These are phyloP conservation scores for Phaonia tiefii DNA, from an alignment of 2,888 invertebrate genomes.

Conservation along the genomic window DNA sequence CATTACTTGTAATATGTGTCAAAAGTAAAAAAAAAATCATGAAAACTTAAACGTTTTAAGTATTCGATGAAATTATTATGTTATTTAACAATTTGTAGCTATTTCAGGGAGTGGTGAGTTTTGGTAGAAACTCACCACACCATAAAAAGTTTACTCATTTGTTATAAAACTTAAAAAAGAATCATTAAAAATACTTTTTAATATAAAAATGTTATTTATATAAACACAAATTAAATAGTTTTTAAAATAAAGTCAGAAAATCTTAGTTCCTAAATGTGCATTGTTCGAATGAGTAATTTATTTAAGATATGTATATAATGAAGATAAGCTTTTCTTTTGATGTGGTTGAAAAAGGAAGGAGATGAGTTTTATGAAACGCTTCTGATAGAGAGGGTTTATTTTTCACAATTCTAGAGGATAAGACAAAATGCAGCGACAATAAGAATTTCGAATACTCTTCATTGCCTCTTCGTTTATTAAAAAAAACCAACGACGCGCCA, in stretches of 20 bases:
- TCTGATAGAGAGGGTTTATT: too few species aligned
- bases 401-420: background rate
- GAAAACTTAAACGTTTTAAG: too few species aligned
- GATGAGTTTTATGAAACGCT: background rate
- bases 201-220: too few species aligned
- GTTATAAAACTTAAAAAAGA: too few species aligned
- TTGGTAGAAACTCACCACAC: slow-evolving; percentile 4
- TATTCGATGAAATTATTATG: too few species aligned
- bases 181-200: too few species aligned
- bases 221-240: too few species aligned
- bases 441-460: slow-evolving; percentile 3
- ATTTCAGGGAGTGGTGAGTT: slow-evolving; percentile 14
- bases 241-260: background rate
- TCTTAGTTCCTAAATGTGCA: background rate
- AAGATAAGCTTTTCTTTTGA: background rate
- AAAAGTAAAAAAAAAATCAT: too few species aligned
- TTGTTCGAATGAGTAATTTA: background rate
- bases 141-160: background rate
- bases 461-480: background rate
- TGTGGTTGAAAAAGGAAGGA: background rate
- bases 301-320: slow-evolving; percentile 2
- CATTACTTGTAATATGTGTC: too few species aligned
- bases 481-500: too few species aligned
- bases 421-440: slow-evolving; percentile 63
- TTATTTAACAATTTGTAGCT: too few species aligned